phyloP scores from a whole-genome alignment of 2,113 vertebrate genomes.

The Xyrauchen texanus region DNA sequence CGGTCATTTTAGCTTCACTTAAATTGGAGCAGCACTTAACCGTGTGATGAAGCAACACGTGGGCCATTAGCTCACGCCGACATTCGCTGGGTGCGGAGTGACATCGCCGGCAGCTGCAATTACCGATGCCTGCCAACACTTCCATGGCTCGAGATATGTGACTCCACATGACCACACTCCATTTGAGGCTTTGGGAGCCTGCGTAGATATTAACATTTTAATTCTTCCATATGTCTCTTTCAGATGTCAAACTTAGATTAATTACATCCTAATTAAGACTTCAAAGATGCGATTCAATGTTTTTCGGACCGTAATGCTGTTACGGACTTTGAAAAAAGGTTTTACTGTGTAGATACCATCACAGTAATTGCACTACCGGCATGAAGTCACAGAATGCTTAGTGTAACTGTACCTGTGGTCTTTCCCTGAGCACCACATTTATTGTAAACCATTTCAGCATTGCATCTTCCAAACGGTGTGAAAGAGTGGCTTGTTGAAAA shows the following conservation, averaged over 20 bases:
- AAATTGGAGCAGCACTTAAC: constrained; percentile 75
- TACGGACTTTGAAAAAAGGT: background rate
- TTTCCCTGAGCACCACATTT: constrained; percentile 42
- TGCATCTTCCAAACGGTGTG: constrained; percentile 48
- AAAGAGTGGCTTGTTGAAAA: constrained; percentile 53
- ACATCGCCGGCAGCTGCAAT: constrained; percentile 75
- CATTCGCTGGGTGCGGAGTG: constrained; percentile 73
- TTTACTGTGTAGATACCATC: no score
- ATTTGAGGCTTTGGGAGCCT: constrained; percentile 1
- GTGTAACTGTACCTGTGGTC: constrained; percentile 55
- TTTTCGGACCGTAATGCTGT: background rate
- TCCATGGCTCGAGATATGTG: constrained; percentile 9
- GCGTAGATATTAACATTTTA: constrained; percentile 22
- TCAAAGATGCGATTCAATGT: background rate
- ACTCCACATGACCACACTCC: constrained; percentile 2
- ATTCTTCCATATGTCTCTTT: constrained; percentile 12
- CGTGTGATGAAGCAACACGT: constrained; percentile 77
- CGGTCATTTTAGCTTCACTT: constrained; percentile 71
- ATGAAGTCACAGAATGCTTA: constrained; percentile 36
- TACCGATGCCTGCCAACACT: constrained; percentile 56
- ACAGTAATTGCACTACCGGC: constrained; percentile 20
- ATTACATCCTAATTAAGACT: background rate
- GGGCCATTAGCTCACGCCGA: constrained; percentile 74
- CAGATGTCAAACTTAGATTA: constrained; percentile 8
- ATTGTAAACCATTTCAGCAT: constrained; percentile 54